Percentiles rank a stretch among this genome's conserved stretches.
These are phyloP conservation scores for Neogobius melanostomus DNA, from an alignment of 2,113 vertebrate genomes.

Conservation along the genomic window DNA sequence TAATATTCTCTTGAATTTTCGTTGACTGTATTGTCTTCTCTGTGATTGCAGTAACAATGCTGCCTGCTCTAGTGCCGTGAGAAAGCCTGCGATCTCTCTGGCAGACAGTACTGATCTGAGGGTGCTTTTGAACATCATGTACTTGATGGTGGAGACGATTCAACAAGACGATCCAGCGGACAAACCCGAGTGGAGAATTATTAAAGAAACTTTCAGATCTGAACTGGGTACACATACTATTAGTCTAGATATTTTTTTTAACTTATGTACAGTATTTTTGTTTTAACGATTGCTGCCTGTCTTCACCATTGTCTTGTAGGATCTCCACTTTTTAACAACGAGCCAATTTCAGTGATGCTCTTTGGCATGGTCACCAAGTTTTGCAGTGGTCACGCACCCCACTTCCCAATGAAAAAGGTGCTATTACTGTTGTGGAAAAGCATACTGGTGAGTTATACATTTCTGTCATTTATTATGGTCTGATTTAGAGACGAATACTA, in stretches of 20 bases:
- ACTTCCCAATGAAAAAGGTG: conserved; percentile 98
- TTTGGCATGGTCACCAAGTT: conserved; percentile 98
- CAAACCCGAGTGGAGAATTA: conserved; percentile 86
- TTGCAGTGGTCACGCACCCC: conserved; percentile 95
- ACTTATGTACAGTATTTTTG: neutral
- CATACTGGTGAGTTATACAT: conserved; percentile 84
- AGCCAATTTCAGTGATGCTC: conserved; percentile 95
- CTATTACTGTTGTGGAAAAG: conserved; percentile 93
- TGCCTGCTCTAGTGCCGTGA: conserved; percentile 93
- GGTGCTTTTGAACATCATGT: conserved; percentile 97
- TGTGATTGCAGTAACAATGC: conserved; percentile 86
- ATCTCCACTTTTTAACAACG: conserved; percentile 88
- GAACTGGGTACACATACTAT: conserved; percentile 83
- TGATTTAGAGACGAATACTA: neutral
- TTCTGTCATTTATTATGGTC: neutral
- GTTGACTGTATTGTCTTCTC: neutral
- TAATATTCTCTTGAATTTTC: too few species aligned
- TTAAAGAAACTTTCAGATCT: conserved; percentile 89
- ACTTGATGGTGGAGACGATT: conserved; percentile 93
- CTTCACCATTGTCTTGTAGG: conserved; percentile 66
- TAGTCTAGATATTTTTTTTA: neutral
- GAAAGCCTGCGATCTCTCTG: conserved; percentile 96
- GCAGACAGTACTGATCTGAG: conserved; percentile 97
- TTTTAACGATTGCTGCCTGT: neutral
- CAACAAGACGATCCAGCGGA: conserved; percentile 90